Evolutionary conservation across 2,113 vertebrate species (phyloP).

Genomic region (pig (Sus scrofa)): DNA sequence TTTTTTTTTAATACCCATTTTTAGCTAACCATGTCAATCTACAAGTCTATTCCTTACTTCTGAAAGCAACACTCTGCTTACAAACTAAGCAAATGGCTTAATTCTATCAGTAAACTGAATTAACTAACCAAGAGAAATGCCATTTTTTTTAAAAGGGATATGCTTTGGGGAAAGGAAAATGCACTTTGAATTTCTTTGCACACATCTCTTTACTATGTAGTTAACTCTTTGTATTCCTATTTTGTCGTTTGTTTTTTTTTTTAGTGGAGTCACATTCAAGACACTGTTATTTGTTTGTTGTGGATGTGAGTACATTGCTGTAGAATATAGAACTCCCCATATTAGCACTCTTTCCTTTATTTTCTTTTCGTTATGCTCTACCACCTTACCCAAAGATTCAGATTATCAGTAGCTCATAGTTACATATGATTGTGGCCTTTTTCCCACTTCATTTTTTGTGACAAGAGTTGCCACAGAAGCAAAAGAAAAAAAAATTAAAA

Average conservation of each 20-base stretch:
- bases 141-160: constrained; percentile 84
- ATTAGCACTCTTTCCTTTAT: constrained; percentile 97
- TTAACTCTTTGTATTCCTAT: constrained; percentile 97
- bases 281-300: constrained; percentile 98
- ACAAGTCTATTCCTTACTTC: constrained; percentile 86
- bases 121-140: constrained; percentile 83
- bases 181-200: constrained; percentile 90
- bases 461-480: constrained; percentile 89
- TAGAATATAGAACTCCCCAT: constrained; percentile 94
- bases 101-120: constrained; percentile 84
- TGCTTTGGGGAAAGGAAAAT: constrained; percentile 88
- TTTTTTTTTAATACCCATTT: constrained; percentile 81
- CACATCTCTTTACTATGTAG: constrained; percentile 92
- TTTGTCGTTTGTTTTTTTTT: constrained; percentile 96
- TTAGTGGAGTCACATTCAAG: constrained; percentile 98
- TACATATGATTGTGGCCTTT: constrained; percentile 89
- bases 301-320: constrained; percentile 98
- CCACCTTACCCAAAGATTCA: constrained; percentile 95
- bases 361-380: constrained; percentile 96
- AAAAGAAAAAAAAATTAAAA: constrained; percentile 89
- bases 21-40: constrained; percentile 85
- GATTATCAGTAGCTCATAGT: constrained; percentile 88
- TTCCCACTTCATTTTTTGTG: constrained; percentile 89
- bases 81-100: constrained; percentile 85
- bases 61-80: constrained; percentile 86